Evolutionary conservation across 2,888 invertebrate species (phyloP).

Genomic region (Neoitamus cyanurus): DNA sequence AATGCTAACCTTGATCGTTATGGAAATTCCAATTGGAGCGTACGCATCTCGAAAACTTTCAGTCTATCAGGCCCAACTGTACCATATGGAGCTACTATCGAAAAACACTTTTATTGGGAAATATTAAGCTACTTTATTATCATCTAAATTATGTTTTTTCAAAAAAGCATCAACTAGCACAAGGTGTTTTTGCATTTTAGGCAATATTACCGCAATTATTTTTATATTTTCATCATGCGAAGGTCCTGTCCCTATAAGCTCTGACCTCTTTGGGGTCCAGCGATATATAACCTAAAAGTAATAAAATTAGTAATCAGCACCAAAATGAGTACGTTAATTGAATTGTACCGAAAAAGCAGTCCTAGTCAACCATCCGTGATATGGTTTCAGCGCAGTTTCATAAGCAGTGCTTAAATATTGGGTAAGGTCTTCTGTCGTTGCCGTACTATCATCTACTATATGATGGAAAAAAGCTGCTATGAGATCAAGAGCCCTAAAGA

Average conservation of each 20-base stretch:
- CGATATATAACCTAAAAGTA: slow-evolving; percentile 72
- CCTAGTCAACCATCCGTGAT: slow-evolving; percentile 82
- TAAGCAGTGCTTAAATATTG: slow-evolving; percentile 75
- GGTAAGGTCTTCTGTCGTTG: slow-evolving; percentile 69
- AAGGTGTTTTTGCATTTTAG: slow-evolving; percentile 71
- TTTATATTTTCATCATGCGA: slow-evolving; percentile 65
- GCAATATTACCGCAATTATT: slow-evolving; percentile 67
- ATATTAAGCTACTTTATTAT: slow-evolving; percentile 59
- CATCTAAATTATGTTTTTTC: slow-evolving; percentile 69
- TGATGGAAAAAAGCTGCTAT: slow-evolving; percentile 64
- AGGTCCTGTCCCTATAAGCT: slow-evolving; percentile 68
- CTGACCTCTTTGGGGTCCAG: slow-evolving; percentile 73
- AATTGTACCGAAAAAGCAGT: slow-evolving; percentile 76
- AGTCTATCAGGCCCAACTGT: slow-evolving; percentile 55
- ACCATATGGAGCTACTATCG: slow-evolving; percentile 53
- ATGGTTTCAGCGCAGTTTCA: slow-evolving; percentile 75
- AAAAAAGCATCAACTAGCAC: slow-evolving; percentile 72
- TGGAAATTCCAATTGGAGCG: slow-evolving; percentile 56
- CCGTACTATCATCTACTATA: slow-evolving; percentile 60
- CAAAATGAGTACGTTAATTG: not conserved
- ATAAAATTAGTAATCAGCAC: not conserved
- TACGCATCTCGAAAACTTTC: slow-evolving; percentile 56
- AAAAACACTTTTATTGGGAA: slow-evolving; percentile 13
- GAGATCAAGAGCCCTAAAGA: slow-evolving; percentile 63
- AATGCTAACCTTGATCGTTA: slow-evolving; percentile 54